Base-by-base conservation (phyloP, 1,140 invertebrate species). In the Coptotermes formosanus region DNA sequence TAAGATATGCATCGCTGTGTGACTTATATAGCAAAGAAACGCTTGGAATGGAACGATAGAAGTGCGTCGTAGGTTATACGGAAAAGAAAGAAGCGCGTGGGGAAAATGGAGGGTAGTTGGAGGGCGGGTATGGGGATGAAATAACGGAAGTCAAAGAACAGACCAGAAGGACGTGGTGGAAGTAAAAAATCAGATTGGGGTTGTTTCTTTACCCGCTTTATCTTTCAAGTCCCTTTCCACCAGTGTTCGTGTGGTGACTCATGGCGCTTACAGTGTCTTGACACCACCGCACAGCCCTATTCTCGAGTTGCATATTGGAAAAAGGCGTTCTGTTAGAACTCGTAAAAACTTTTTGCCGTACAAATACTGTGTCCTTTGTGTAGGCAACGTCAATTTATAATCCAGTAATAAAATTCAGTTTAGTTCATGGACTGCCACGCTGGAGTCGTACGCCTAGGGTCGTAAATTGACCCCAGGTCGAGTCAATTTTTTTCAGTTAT, bases 141-240 rank as follows among this genome's bases (percentile, higher is more conserved):
- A 64, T 64, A 64, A 64, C 59, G 59, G 59, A 64, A 64, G 59
- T 64, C 1, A 64, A 64, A 64, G 59, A 64, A 64, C 59, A 6
- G 14, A 64, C 59, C 19, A 64, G 25, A 75, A 30, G n/a, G 64
- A 75, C 64, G 64, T 25, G 64, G 64, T 75, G n/a, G 64, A 30
- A 75, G n/a, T 75, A 75, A 75, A 75, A 75, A 75, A 75, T 30
- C 64, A 30, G 25, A 75, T 75, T 75, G 64, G 64, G 64, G 64
- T n/a, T 75, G 64, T 25, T 25, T 30, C n/a, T 16, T 64, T 64
- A 6, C 19, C 25, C 11, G n/a, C n/a, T 30, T 75, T 75, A 75
- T 12, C 14, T 75, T 75, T 30, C 52, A 55, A 30, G 25, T 75
- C 64, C 25, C 19, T 55, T 21, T 55, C 0, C n/a, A 7, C n/a